phyloP scores from a whole-genome alignment of 2,113 vertebrate species.

The Sylvietta virens region DNA sequence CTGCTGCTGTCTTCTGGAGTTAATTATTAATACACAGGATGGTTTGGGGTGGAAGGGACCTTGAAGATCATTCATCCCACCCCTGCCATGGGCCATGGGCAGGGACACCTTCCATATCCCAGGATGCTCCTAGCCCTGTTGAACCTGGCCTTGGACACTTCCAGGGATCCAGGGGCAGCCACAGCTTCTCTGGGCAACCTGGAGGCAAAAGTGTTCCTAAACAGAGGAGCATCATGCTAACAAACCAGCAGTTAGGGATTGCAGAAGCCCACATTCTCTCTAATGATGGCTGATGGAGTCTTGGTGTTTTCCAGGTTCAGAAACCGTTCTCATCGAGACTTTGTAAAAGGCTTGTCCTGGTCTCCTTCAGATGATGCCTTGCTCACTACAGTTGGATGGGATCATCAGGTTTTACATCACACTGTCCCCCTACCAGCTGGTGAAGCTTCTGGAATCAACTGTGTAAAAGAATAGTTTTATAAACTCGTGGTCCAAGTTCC shows the following conservation, averaged over 20 bases:
- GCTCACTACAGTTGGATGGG: slow-evolving; percentile 93
- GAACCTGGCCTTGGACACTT: background rate
- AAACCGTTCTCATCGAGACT: slow-evolving; percentile 85
- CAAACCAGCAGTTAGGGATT: background rate
- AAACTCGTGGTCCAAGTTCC: slow-evolving; percentile 5
- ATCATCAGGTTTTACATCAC: slow-evolving; percentile 94
- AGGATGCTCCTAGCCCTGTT: background rate
- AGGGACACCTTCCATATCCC: background rate
- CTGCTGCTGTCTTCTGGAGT: background rate
- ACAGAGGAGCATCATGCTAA: background rate
- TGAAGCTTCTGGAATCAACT: slow-evolving; percentile 51
- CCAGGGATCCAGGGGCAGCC: background rate
- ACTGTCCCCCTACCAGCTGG: slow-evolving; percentile 59
- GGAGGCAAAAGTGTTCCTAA: background rate
- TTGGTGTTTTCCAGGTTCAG: slow-evolving; percentile 75
- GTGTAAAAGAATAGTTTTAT: slow-evolving; percentile 66
- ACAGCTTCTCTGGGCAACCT: background rate
- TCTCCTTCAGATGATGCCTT: slow-evolving; percentile 78
- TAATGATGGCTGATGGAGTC: background rate
- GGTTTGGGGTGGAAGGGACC: background rate
- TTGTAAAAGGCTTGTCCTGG: slow-evolving; percentile 87
- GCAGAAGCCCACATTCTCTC: background rate
- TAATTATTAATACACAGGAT: background rate
- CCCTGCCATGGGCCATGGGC: background rate
- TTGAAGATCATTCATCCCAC: background rate